Conservation (phyloP, 2,888 invertebrate species). For the Isoperla grammatica region DNA sequence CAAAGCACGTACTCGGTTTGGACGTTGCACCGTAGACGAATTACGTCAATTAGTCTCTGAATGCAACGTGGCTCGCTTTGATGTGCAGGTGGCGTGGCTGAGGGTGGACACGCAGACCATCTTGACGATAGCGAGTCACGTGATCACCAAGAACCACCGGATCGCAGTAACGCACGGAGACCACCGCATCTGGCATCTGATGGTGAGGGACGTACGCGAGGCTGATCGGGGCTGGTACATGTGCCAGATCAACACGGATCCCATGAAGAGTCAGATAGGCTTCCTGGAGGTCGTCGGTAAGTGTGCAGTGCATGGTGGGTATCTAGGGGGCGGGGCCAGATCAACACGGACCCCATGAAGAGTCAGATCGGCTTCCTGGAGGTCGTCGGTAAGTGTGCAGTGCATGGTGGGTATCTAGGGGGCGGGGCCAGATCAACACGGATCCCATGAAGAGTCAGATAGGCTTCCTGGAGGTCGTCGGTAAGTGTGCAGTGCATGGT, state of each 20-base stretch:
- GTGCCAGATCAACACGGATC: conserved; percentile 71
- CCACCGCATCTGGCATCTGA: conserved; percentile 73
- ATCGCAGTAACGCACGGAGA: conserved; percentile 73
- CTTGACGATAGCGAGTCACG: conserved; percentile 80
- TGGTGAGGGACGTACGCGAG: conserved; percentile 71
- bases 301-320: no score
- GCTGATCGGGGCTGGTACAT: conserved; percentile 78
- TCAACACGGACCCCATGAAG: conserved; percentile 70
- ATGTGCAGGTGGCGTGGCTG: conserved; percentile 76
- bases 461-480: conserved; percentile 60
- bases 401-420: no score
- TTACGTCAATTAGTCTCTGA: no score
- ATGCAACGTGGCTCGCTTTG: no score
- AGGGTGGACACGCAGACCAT: conserved; percentile 87
- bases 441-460: conserved; percentile 70
- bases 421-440: conserved; percentile 66
- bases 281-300: conserved; percentile 61
- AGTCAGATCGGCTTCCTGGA: conserved; percentile 60
- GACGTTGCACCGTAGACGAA: no score
- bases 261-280: conserved; percentile 66
- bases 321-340: no score
- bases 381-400: conserved; percentile 57
- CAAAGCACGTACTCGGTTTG: no score
- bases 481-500: no score
- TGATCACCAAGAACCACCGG: conserved; percentile 85